Evolutionary conservation across 2,888 invertebrate species (phyloP).

Genomic region (Tipula confusa): DNA sequence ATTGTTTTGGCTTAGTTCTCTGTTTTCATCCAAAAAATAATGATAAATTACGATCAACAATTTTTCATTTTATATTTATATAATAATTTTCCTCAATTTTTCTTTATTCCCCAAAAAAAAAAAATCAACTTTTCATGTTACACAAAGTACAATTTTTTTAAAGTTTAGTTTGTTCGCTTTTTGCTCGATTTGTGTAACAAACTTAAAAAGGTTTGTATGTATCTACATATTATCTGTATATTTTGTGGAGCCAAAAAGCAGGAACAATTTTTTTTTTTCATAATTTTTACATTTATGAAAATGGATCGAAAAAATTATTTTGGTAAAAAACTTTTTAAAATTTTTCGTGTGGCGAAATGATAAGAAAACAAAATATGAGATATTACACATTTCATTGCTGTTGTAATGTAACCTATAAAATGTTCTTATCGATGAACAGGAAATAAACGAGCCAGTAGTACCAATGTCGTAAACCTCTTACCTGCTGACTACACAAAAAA

Average conservation of each 20-base stretch:
- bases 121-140: background rate
- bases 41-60: constrained; percentile 25
- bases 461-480: background rate
- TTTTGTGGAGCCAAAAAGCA: background rate
- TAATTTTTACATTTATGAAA: background rate
- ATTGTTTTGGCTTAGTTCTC: background rate
- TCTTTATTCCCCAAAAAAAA: background rate
- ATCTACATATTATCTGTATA: background rate
- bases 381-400: background rate
- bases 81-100: background rate
- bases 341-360: background rate
- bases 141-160: background rate
- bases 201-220: background rate
- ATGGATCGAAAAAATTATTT: background rate
- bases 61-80: background rate
- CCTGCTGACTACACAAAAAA: background rate
- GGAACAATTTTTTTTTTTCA: background rate
- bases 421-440: background rate
- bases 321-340: background rate
- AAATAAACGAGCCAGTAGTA: background rate
- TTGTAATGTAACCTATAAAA: background rate
- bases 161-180: background rate
- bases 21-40: background rate
- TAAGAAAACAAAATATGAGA: background rate
- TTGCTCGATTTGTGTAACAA: background rate